Evolutionary conservation across 2,888 invertebrate species (phyloP), one percentile per base, ranked within the genome.

Genomic region (Drosophila vallismaia): DNA sequence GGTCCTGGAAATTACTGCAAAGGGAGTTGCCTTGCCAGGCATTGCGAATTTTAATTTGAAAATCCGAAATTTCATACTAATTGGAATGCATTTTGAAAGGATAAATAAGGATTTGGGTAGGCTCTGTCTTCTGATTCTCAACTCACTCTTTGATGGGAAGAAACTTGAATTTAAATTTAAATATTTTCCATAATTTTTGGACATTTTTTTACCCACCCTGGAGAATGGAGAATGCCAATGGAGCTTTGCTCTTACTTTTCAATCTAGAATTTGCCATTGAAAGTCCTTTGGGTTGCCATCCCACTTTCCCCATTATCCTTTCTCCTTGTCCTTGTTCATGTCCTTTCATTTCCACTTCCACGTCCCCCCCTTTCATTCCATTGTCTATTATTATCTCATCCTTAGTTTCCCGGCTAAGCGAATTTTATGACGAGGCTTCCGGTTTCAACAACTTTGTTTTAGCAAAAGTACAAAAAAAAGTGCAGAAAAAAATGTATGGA

Each of bases 361-460:
- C 19, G 10, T 24, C 10, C 40, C n/a, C 14, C 44, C 33, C 31
- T 29, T 42, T 4, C 12, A 12, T 24, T 5, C 62, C 56, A 60
- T 60, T 60, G 60, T 48, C 60, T 48, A 58, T 24, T 48, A 42
- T 62, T 40, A 14, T 38, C 29, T 24, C 24, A 36, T 19, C 33
- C 14, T 31, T n/a, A 45, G 45, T 54, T 45, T 33, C 31, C 38
- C 40, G 42, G 60, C 58, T 58, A 57, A 62, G 33, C 14, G 57
- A 33, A 48, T 60, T 57, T 57, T 42, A 60, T 60, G 60, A 60
- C 60, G 48, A 42, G 57, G 60, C 60, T 48, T 56, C 46, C 57
- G 57, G 38, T 40, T 14, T 29, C 9, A 38, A 33, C 53, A 24
- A 40, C 40, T 40, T 38, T 48, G 50, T 42, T 55, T 31, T 14